Evolutionary conservation across 2,113 vertebrate species (phyloP).

Genomic region (Scolopax mira): DNA sequence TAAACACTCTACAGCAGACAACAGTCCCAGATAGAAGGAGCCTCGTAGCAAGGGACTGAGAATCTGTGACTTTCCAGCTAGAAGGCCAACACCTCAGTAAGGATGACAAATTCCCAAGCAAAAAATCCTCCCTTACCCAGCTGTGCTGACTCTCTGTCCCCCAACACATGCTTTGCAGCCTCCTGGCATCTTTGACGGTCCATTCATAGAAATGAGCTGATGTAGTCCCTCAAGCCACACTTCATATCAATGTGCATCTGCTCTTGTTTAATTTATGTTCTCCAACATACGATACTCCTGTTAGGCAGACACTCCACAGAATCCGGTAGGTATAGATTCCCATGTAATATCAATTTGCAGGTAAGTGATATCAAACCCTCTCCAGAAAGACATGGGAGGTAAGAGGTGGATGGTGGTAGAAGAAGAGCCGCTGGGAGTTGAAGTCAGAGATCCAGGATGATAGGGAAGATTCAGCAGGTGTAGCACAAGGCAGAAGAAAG

Average conservation of each 20-base stretch:
- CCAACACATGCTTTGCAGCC: background rate
- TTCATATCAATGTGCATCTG: background rate
- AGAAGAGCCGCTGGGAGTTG: background rate
- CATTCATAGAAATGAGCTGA: background rate
- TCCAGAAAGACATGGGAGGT: background rate
- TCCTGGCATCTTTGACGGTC: background rate
- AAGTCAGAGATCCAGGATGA: background rate
- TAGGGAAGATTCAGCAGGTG: background rate
- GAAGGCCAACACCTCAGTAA: background rate
- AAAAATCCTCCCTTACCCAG: background rate
- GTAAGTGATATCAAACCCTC: background rate
- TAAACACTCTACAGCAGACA: background rate
- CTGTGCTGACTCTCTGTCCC: background rate
- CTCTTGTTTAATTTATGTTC: background rate
- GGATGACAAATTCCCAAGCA: background rate
- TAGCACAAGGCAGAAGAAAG: background rate
- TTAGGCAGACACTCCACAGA: background rate
- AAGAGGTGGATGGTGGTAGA: rapidly evolving
- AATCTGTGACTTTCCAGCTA: background rate
- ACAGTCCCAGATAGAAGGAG: background rate
- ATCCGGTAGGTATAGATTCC: background rate
- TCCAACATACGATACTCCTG: background rate
- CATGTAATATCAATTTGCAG: background rate
- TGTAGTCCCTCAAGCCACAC: background rate
- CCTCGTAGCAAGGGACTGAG: background rate